phyloP scores from a whole-genome alignment of 2,888 invertebrate species.

The Tetranychus piercei region DNA sequence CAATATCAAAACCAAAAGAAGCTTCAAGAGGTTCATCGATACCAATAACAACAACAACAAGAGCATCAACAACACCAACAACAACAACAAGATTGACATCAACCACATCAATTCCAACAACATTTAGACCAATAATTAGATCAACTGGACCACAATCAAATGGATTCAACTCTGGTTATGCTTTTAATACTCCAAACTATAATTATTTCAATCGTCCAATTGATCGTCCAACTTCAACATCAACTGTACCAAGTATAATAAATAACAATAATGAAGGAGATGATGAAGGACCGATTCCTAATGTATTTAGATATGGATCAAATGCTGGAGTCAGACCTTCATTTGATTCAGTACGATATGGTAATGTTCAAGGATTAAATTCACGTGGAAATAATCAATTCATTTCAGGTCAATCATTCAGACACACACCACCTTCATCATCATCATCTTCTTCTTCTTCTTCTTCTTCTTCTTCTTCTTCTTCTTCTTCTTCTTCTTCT shows the following conservation, averaged over 20 bases:
- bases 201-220: background rate
- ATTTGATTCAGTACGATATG: slow-evolving; percentile 7
- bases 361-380: background rate
- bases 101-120: background rate
- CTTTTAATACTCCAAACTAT: background rate
- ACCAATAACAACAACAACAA: background rate
- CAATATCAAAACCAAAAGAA: background rate
- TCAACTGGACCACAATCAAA: background rate
- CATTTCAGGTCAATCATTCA: slow-evolving; percentile 14
- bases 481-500: too few species aligned
- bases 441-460: background rate
- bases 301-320: slow-evolving; percentile 22
- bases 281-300: slow-evolving; percentile 15
- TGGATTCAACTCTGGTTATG: background rate
- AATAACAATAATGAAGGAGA: background rate
- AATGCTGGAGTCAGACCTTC: slow-evolving; percentile 5
- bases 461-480: background rate
- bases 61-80: background rate
- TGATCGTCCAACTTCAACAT: background rate
- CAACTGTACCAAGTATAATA: background rate
- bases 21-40: background rate
- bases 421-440: slow-evolving; percentile 12
- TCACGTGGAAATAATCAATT: background rate
- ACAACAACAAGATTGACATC: background rate
- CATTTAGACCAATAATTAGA: background rate